phyloP scores from a whole-genome alignment of 2,888 invertebrate species.

The Prenolepis imparis region DNA sequence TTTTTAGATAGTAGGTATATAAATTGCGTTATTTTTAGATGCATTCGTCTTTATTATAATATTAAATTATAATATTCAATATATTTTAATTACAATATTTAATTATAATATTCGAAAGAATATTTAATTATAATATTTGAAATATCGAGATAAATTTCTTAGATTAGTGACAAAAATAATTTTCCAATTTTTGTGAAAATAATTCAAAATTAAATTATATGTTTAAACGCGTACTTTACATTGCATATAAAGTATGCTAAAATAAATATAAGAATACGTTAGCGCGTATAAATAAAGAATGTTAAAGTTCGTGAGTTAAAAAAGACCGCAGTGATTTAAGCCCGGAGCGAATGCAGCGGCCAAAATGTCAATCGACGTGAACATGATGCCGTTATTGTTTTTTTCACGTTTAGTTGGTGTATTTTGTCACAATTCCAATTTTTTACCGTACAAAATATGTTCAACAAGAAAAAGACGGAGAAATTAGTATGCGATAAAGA shows the following conservation, averaged over 20 bases:
- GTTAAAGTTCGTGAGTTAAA: conserved; percentile 24
- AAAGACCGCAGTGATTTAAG: conserved; percentile 10
- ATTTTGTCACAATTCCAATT: conserved; percentile 47
- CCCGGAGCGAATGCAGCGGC: conserved; percentile 5
- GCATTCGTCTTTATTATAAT: neutral
- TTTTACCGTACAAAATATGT: conserved; percentile 34
- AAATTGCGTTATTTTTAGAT: neutral
- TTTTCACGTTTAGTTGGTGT: conserved; percentile 38
- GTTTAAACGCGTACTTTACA: neutral
- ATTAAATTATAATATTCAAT: no score
- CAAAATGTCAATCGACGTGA: conserved; percentile 48
- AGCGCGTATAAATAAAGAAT: conserved; percentile 17
- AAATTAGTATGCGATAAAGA: conserved; percentile 27
- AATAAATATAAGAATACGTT: neutral
- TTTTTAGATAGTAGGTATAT: no score
- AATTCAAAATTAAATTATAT: neutral
- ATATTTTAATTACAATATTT: no score
- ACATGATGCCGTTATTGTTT: conserved; percentile 33
- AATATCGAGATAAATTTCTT: conserved; percentile 8
- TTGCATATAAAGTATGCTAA: neutral
- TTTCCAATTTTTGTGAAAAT: neutral
- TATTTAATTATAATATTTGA: neutral
- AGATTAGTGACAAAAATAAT: neutral
- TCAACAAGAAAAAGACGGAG: conserved; percentile 1
- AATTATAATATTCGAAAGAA: no score